A percentile compares a stretch with the other conserved stretches of the same genome.
These are phyloP conservation scores for Cinara cedri DNA, from an alignment of 2,888 invertebrate species.

Conservation along the genomic window DNA sequence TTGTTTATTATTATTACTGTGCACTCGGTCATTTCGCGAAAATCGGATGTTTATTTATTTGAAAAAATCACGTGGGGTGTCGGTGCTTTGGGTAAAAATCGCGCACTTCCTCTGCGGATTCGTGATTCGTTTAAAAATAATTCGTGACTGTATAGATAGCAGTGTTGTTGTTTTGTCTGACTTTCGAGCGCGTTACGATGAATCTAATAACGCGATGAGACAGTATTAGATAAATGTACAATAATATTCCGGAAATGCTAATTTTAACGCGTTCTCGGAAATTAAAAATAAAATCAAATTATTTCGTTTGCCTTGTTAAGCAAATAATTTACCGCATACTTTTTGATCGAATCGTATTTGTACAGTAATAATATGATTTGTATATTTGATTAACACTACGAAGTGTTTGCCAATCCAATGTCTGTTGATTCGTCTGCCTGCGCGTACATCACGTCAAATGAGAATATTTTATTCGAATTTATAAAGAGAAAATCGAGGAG, in stretches of 20 bases:
- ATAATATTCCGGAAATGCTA: constrained; percentile 25
- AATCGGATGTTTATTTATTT: constrained; percentile 24
- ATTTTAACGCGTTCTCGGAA: background rate
- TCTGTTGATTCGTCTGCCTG: too few species aligned
- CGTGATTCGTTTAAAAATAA: constrained; percentile 37
- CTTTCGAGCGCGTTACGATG: too few species aligned
- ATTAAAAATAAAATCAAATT: background rate
- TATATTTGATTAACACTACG: too few species aligned
- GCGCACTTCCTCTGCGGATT: background rate
- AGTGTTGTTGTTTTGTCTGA: constrained; percentile 22
- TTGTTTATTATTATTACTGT: background rate
- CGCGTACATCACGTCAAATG: too few species aligned
- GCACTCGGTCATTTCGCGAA: background rate
- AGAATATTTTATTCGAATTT: too few species aligned
- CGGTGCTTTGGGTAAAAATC: background rate
- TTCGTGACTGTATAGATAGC: background rate
- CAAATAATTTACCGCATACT: background rate
- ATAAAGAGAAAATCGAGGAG: too few species aligned
- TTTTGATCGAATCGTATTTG: too few species aligned
- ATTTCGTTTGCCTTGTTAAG: too few species aligned
- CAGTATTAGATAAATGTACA: background rate
- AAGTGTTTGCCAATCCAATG: too few species aligned
- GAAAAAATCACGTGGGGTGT: constrained; percentile 22
- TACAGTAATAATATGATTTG: too few species aligned
- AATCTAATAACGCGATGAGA: background rate